Percentiles rank a stretch among this genome's conserved stretches.
Conservation (phyloP, 2,113 vertebrate genomes). For the Stercorarius parasiticus region DNA sequence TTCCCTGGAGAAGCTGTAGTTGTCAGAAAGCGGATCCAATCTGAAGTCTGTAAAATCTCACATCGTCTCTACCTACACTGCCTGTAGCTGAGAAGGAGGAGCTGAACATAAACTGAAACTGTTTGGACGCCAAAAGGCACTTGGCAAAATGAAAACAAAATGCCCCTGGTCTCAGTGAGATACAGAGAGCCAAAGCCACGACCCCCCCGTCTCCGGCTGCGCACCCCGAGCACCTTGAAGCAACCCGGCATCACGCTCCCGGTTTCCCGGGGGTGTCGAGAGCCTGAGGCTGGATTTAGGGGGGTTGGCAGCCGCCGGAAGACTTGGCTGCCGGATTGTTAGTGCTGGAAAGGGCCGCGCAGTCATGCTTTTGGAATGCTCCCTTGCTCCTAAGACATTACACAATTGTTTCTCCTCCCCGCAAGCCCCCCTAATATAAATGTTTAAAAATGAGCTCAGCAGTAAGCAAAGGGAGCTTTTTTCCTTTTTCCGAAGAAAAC, state of each 20-base stretch:
- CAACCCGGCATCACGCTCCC: rapidly evolving
- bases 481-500: slow-evolving; percentile 20
- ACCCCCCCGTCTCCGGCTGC: not conserved
- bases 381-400: slow-evolving; percentile 50
- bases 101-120: not conserved
- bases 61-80: not conserved
- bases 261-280: rapidly evolving
- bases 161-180: not conserved
- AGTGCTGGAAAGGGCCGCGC: slow-evolving; percentile 12
- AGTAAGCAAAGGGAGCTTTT: not conserved
- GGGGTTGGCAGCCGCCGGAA: not conserved
- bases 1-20: not conserved
- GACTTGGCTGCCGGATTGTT: not conserved
- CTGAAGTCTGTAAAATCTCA: not conserved
- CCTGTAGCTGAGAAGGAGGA: not conserved
- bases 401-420: slow-evolving; percentile 44
- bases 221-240: rapidly evolving
- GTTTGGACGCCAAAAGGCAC: not conserved
- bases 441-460: slow-evolving; percentile 44
- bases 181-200: not conserved
- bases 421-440: slow-evolving; percentile 21
- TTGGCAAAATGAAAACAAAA: not conserved
- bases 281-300: not conserved
- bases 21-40: not conserved
- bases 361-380: slow-evolving; percentile 68